Conservation (phyloP, 2,113 vertebrate species). For the Mionectes macconnelli region DNA sequence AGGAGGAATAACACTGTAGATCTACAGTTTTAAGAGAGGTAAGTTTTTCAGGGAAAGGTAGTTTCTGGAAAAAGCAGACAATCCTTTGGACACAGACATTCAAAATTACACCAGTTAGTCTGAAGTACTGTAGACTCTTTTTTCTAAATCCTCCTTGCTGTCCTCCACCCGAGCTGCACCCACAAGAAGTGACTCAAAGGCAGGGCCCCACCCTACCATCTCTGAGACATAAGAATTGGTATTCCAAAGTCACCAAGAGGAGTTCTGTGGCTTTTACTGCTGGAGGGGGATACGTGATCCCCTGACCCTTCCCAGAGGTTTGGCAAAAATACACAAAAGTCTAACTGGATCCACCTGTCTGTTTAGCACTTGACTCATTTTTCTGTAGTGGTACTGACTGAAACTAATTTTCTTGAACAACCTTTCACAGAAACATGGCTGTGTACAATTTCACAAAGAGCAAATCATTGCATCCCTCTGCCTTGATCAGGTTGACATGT, state of each 20-base stretch:
- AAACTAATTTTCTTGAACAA: conserved; percentile 57
- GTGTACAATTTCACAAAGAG: background rate
- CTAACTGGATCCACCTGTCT: conserved; percentile 50
- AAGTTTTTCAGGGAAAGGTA: background rate
- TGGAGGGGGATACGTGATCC: background rate
- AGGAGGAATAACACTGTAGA: background rate
- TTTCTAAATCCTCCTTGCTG: background rate
- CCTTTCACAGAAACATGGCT: background rate
- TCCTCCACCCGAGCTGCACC: background rate
- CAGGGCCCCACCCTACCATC: background rate
- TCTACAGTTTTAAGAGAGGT: background rate
- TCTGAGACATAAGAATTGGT: background rate
- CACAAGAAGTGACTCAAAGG: background rate
- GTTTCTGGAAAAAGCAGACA: background rate
- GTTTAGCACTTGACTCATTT: conserved; percentile 31
- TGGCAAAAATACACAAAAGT: background rate
- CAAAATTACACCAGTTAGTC: background rate
- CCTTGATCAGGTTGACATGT: conserved; percentile 21
- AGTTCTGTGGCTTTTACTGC: conserved; percentile 37
- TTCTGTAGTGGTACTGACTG: background rate
- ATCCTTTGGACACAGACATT: background rate
- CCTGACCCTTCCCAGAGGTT: background rate
- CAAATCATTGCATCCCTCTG: background rate
- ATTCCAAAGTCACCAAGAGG: background rate
- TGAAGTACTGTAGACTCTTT: background rate